Percentiles rank a stretch among this genome's conserved stretches.
These are phyloP conservation scores for Magallana ariakensis DNA, from an alignment of 1,140 invertebrate genomes.

Conservation along the genomic window DNA sequence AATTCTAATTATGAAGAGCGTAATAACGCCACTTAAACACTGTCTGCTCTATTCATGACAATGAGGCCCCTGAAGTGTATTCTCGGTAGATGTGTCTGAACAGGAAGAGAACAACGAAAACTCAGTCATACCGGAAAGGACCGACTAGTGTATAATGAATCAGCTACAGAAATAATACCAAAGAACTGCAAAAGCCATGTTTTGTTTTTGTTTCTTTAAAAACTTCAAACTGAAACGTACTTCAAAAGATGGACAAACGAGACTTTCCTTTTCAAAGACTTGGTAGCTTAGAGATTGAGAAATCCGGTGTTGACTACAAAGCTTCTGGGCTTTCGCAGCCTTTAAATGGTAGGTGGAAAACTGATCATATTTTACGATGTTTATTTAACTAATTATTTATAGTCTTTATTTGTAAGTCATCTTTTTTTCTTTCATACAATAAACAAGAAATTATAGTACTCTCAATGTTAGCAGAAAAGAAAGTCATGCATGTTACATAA, in stretches of 20 bases:
- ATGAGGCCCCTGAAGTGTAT: too few relatives aligned
- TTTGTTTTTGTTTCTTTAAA: background rate
- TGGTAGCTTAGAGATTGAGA: background rate
- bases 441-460: too few relatives aligned
- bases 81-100: background rate
- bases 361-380: too few relatives aligned
- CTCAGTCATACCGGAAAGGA: background rate
- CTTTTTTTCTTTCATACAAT: too few relatives aligned
- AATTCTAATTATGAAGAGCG: too few relatives aligned
- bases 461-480: too few relatives aligned
- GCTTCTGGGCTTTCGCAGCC: background rate
- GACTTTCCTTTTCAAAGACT: background rate
- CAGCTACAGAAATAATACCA: conserved; percentile 3
- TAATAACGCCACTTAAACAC: too few relatives aligned
- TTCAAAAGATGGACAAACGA: background rate
- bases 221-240: background rate
- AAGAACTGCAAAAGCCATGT: background rate
- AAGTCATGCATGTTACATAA: too few relatives aligned
- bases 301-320: background rate
- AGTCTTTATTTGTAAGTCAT: too few relatives aligned
- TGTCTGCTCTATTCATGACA: too few relatives aligned
- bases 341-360: too few relatives aligned
- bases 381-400: too few relatives aligned
- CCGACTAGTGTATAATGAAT: background rate
- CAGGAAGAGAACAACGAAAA: background rate